Evolutionary conservation across 2,113 vertebrate species (phyloP), one percentile per base, ranked within the genome.

Genomic region (Crotalus viridis): DNA sequence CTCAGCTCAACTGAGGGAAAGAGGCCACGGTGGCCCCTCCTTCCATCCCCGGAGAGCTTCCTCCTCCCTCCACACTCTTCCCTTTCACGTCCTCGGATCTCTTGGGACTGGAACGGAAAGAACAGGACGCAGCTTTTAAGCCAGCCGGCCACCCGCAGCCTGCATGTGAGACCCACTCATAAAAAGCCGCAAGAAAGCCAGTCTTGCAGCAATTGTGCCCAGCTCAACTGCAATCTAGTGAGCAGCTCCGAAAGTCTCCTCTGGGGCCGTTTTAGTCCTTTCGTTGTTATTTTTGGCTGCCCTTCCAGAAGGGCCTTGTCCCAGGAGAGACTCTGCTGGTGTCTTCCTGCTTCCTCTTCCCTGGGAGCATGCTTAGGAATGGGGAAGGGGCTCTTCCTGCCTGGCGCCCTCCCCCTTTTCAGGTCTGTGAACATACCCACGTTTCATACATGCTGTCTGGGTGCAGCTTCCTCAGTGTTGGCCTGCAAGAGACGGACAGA

Each of bases 381-480:
- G 2, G 39, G 39, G 85, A 87, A 10, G 39, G 22, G 48, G 22
- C 22, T 51, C 90, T 24, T 12, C 0, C 81, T 61, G 15, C 12
- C 10, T 0, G 6, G 39, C 9, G 3, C 21, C 15, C 46, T 0
- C 19, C 28, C 1, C 4, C 24, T 0, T 15, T 8, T 1, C 6
- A 21, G 6, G 33, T 3, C 87, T 46, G 17, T 7, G 0, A 7
- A 96, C 98, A 97, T 97, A 99, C 99, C 98, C 99, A 99, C 59
- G 98, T 99, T 95, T 99, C 98, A 55, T 98, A 99, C 98, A 99
- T 99, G 96, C 98, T 99, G 95, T 99, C 98, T 24, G 98, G 98
- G 95, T 98, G 97, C 4, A 99, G 98, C 88, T 99, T 99, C 96
- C 98, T 98, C 95, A 99, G 96, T 13, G 99, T 99, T 3, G 98